Base-by-base conservation (phyloP, 1,140 invertebrate genomes). In the Wiebesia pumilae region DNA sequence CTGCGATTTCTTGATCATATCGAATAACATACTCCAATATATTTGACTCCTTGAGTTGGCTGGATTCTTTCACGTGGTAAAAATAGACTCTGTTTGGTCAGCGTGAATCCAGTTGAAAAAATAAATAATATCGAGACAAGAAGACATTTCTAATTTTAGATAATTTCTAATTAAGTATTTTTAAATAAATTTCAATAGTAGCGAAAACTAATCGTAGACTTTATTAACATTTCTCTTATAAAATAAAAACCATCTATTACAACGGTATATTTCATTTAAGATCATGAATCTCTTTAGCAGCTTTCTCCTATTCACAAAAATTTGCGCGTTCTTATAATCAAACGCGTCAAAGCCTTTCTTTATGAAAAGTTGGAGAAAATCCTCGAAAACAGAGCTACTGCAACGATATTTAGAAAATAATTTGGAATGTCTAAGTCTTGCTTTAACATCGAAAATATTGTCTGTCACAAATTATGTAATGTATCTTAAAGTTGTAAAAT, bases 381-480 rank as follows among this genome's bases (percentile, higher is more conserved):
- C 0, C 47, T 82, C 12, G 16, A 54, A 19, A 71, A 82, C 35
- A 82, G n/a, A n/a, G 9, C n/a, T 38, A 4, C 21, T 73, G 58
- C 67, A 83, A 83, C 75, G 35, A 21, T 83, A 75, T 81, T 4
- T 19, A 71, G 54, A 67, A 62, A 81, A 81, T 73, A 10, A 78
- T 43, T 78, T 43, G 51, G 27, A 67, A 73, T 85, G 38, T 85
- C 71, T 58, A 85, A 80, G 75, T 77, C 27, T 82, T 82, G 58
- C n/a, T 77, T 87, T 87, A 73, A 83, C 73, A 87, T 81, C 78
- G 58, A 83, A 83, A 83, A 87, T 87, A 87, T 87, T 87, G 85
- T 87, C 85, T 2, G 40, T 83, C 85, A 87, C 85, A 83, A 87
- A 83, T 58, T 33, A 79, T 85, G 79, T 35, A 71, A 51, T 65